Conservation (phyloP, 2,113 vertebrate genomes). For the Calyptomena viridis region DNA sequence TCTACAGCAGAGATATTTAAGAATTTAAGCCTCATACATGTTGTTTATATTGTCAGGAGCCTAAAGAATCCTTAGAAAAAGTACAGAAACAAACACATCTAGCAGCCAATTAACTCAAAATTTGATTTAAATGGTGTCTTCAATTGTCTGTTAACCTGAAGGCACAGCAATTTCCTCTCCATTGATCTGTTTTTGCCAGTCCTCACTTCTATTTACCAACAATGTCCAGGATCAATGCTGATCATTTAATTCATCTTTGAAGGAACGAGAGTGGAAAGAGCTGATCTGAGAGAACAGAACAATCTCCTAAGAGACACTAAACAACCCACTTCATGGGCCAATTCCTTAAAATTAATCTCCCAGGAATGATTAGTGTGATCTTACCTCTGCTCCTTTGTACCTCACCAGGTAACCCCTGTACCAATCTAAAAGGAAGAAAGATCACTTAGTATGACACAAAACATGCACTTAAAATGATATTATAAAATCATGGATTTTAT, state of each 20-base stretch:
- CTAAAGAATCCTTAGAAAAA: background rate
- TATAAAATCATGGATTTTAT: background rate
- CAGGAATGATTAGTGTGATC: background rate
- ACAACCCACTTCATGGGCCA: fast-evolving
- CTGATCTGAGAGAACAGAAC: background rate
- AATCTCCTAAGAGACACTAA: background rate
- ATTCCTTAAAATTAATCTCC: background rate
- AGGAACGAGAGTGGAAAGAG: background rate
- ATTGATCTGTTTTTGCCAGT: background rate
- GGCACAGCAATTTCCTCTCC: background rate
- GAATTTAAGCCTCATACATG: background rate
- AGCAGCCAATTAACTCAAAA: background rate
- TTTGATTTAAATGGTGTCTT: background rate
- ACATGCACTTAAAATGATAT: background rate
- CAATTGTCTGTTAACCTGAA: background rate
- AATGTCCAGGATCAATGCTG: background rate
- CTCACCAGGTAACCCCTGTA: slow-evolving; percentile 86
- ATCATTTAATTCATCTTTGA: background rate
- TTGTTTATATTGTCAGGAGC: background rate
- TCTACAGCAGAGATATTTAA: background rate
- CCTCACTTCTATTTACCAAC: background rate
- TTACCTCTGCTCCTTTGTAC: slow-evolving; percentile 86
- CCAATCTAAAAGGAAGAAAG: slow-evolving; percentile 84
- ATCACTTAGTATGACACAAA: background rate
- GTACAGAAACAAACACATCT: background rate